Evolutionary conservation across 2,797 vertebrate species (phyloP).

Genomic region (Oryzias dopingdopingensis): DNA sequence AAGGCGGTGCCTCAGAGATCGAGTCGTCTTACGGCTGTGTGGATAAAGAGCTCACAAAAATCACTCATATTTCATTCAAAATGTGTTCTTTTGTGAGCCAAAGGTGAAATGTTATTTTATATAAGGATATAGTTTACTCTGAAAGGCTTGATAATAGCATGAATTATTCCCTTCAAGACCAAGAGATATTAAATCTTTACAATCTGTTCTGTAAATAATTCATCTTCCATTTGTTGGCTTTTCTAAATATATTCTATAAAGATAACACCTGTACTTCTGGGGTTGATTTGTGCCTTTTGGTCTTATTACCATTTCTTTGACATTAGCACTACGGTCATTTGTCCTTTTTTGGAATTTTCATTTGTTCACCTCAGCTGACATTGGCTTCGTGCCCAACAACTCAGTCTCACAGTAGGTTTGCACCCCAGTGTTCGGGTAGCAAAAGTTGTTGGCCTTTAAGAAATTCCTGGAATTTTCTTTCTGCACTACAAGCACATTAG

Average conservation of each 20-base stretch:
- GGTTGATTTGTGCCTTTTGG: neutral
- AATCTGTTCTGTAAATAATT: too few species aligned
- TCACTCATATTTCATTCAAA: too few species aligned
- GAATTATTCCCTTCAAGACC: too few species aligned
- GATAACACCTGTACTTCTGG: neutral
- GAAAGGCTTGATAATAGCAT: too few species aligned
- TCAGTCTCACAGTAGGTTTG: conserved; percentile 63
- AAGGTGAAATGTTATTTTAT: too few species aligned
- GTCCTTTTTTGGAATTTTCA: conserved; percentile 52
- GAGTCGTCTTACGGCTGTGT: too few species aligned
- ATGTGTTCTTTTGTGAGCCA: too few species aligned
- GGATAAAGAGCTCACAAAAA: too few species aligned
- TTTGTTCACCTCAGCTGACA: conserved; percentile 66
- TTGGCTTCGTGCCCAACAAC: conserved; percentile 56
- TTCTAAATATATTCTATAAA: neutral
- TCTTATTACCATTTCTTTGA: conserved; percentile 20
- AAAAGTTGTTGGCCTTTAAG: conserved; percentile 71
- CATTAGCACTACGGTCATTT: conserved; percentile 30
- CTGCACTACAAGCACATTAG: conserved; percentile 55
- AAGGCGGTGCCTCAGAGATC: too few species aligned
- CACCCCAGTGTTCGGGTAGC: conserved; percentile 64
- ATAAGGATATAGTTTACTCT: too few species aligned
- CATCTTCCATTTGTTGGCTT: too few species aligned
- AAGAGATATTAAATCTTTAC: too few species aligned
- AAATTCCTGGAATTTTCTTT: conserved; percentile 63